Evolutionary conservation across 2,888 invertebrate genomes (phyloP), one percentile per base, ranked within the genome.

Genomic region (Caradrina clavipalpis): DNA sequence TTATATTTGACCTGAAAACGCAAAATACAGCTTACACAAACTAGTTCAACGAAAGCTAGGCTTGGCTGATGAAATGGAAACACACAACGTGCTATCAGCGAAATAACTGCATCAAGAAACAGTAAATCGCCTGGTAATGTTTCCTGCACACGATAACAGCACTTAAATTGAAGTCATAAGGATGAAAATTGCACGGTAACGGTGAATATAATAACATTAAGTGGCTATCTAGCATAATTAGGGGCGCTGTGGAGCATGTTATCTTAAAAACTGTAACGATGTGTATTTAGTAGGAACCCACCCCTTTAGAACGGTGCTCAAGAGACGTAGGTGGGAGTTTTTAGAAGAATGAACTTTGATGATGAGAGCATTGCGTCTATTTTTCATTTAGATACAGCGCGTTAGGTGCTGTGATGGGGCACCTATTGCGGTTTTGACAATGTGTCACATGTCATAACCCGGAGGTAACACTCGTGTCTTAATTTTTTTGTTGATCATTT

Each of bases 91-190:
- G 55, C 57, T 61, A 71, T 69, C 55, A 57, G 61, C 53, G n/a
- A 62, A 67, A 72, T 79, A 79, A 80, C 73, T 76, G 73, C 72
- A 79, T 58, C 15, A 69, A 61, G 69, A 62, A 79, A 69, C 79
- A 51, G 79, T 79, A 69, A 71, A 76, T 67, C 45, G 49, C 63
- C 54, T 63, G 56, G 50, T 64, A 62, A 35, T 7, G 8, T 49
- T 56, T 65, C 39, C 39, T 15, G 17, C 49, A 35, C 15, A 19
- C 65, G 45, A 64, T 57, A 63, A 54, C n/a, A 57, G 26, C 56
- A 49, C 60, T 61, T 66, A 59, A 49, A 0, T 0, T 1, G 21
- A 7, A 35, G 3, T 1, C 1, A 26, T 59, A 72, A 50, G 69
- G 64, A n/a, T 54, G 26, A 67, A 72, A 76, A 76, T 72, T 26